Percentiles rank a stretch among this genome's conserved stretches.
Evolutionary conservation across 2,113 vertebrate genomes (phyloP).

Genomic region (Ailuropoda melanoleuca): DNA sequence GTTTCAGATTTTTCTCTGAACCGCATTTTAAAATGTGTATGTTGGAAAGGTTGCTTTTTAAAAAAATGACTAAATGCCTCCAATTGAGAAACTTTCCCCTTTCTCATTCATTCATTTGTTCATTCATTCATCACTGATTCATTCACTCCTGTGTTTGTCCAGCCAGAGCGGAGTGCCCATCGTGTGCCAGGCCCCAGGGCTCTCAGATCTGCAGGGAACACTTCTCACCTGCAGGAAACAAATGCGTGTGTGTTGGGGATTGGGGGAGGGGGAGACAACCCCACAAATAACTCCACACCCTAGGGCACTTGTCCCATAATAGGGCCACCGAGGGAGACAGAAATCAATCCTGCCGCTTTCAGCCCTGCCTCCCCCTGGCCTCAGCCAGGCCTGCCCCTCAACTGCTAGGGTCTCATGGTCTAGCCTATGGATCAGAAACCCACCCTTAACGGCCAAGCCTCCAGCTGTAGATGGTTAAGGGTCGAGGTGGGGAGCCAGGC

Average conservation of each 20-base stretch:
- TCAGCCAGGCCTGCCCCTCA: background rate
- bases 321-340: background rate
- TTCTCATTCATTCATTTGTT: conserved; percentile 61
- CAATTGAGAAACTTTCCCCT: conserved; percentile 57
- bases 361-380: background rate
- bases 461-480: background rate
- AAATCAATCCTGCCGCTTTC: background rate
- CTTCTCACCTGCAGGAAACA: background rate
- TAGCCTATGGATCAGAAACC: background rate
- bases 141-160: conserved; percentile 39
- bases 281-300: background rate
- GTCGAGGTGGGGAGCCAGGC: background rate
- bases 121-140: conserved; percentile 49
- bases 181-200: background rate
- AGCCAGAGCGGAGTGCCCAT: background rate
- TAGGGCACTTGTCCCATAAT: background rate
- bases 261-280: background rate
- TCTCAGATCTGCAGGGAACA: background rate
- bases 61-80: background rate
- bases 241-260: background rate
- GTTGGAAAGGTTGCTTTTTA: background rate
- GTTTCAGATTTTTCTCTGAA: conserved; percentile 14
- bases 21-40: background rate
- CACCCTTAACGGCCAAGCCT: background rate
- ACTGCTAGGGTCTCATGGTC: background rate